Base-by-base conservation (phyloP, 2,888 invertebrate genomes). In the Schrankia costaestrigalis region DNA sequence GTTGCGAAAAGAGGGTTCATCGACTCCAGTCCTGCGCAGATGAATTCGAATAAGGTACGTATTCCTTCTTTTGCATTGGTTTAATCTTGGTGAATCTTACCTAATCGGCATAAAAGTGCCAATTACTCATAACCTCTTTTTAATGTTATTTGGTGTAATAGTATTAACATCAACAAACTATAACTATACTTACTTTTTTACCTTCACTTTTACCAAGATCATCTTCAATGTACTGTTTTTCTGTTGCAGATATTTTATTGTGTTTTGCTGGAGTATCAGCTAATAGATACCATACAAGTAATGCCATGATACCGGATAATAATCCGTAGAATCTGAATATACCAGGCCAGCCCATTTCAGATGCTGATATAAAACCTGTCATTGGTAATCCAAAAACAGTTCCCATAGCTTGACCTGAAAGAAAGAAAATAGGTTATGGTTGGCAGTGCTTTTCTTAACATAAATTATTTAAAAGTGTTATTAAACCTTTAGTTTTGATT, bases 321-420 rank as follows among this genome's bases (percentile, higher is more conserved):
- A 89, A 70, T 0, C 94, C 95, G 50, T 93, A 93, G 29, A 93
- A 81, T 43, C 95, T 93, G 65, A 95, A 95, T 30, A 93, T 91
- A 2, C 93, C 91, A 0, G 95, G 94, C 95, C 95, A 95, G 4
- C 95, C 95, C 3, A 91, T 62, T 0, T 76, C 34, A 0, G 93
- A 93, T 0, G 91, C 89, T 0, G 94, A 91, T 26, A 96, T 84
- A 21, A 91, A 81, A 0, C 96, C 96, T 5, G 94, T 93, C 21
- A 93, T 76, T 0, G 93, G 91, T 61, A 95, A 70, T 31, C 94
- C 92, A 0, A 95, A 63, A 0, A 95, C 93, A 0, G 94, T 93
- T 2, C 96, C 96, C 5, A 95, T 85, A 50, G 94, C 93, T 45
- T 92, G 91, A 18, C 95, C 95, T 69, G 85, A 24, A 71, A 28